Evolutionary conservation across 1,140 invertebrate species (phyloP), one percentile per base, ranked within the genome.

Genomic region (Olivierus martensii): DNA sequence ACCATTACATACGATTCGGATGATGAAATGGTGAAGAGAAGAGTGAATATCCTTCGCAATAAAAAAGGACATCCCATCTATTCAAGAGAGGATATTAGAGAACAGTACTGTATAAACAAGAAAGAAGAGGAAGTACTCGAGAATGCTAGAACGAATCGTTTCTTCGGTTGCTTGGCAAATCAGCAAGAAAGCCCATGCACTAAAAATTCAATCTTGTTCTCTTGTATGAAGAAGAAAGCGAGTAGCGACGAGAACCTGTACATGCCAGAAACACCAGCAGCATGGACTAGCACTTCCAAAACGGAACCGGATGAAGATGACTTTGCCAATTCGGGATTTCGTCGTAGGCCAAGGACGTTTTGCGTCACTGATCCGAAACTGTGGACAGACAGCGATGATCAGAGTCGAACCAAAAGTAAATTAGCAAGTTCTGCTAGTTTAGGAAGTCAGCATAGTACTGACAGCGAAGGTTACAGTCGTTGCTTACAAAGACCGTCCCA

Each of bases 61-160:
- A 67, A 67, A 49, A 63, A 67, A 36, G 66, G 65, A 17, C 68
- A 66, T 49, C 84, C 82, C 34, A 75, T 87, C 58, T 91, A 91
- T 71, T 90, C 86, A 21, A 82, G 87, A 61, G 84, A 89, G 69
- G 87, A 90, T 66, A 86, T 87, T 56, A 72, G 81, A 38, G 84
- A 87, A 63, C 84, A 92, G 67, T 93, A 93, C 71, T 93, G 89
- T 72, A 87, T 93, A 69, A 91, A 84, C 62, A 84, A 82, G 67
- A 80, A 87, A 63, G 86, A 89, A 67, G 70, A 91, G 12, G 51
- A 57, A 48, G 83, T 84, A 52, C 78, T 93, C 58, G 87, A 92
- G 66, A 60, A 60, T n/a, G 49, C 50, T 38, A 74, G 79, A 59
- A 47, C 55, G 18, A 51, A 75, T 73, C 74, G 81, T 54, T 80